phyloP scores from a whole-genome alignment of 2,797 vertebrate species.

The Knipowitschia caucasica region DNA sequence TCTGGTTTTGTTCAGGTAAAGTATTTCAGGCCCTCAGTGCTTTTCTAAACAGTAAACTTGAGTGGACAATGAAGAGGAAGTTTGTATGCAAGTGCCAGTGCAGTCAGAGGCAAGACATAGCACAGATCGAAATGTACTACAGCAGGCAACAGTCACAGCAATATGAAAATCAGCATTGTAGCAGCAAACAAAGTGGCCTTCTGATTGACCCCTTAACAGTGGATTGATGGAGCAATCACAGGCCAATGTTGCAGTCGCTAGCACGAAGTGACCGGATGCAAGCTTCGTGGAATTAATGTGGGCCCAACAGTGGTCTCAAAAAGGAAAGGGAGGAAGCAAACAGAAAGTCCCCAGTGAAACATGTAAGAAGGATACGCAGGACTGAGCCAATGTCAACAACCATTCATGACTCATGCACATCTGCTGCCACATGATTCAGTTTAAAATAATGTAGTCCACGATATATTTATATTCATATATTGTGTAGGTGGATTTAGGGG shows the following conservation, averaged over 20 bases:
- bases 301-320: constrained; percentile 26
- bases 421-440: constrained; percentile 40
- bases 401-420: constrained; percentile 71
- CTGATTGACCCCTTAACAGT: constrained; percentile 41
- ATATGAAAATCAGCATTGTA: constrained; percentile 33
- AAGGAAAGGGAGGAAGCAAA: constrained; percentile 30
- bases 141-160: constrained; percentile 20
- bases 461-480: too few relatives aligned
- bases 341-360: constrained; percentile 30
- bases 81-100: constrained; percentile 41
- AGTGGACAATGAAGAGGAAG: constrained; percentile 25
- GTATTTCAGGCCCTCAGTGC: constrained; percentile 52
- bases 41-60: constrained; percentile 37
- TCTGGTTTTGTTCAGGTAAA: constrained; percentile 61
- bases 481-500: too few relatives aligned
- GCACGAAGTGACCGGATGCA: constrained; percentile 38
- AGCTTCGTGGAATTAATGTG: constrained; percentile 26
- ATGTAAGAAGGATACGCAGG: constrained; percentile 23
- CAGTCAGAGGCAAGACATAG: constrained; percentile 40
- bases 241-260: constrained; percentile 22
- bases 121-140: constrained; percentile 32
- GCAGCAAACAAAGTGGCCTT: constrained; percentile 39
- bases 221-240: constrained; percentile 45
- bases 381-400: constrained; percentile 64
- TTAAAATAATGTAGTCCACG: constrained; percentile 35